Evolutionary conservation across 1,140 invertebrate genomes (phyloP).

Genomic region (Pararge aegeria): DNA sequence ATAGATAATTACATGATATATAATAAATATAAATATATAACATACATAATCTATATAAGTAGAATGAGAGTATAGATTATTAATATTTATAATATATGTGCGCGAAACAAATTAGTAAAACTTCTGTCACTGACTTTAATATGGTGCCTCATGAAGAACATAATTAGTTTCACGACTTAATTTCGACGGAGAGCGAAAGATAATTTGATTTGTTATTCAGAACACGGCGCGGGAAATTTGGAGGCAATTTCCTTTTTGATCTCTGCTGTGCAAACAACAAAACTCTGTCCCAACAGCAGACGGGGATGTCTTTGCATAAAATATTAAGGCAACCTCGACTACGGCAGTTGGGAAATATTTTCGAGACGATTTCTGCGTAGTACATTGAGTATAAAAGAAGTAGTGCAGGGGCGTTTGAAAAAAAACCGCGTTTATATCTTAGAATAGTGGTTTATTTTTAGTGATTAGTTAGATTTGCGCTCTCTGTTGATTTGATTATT

Average conservation of each 20-base stretch:
- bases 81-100: too few species aligned
- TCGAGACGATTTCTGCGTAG: not conserved
- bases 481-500: too few species aligned
- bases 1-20: too few species aligned
- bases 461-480: too few species aligned
- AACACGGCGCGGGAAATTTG: conserved; percentile 56
- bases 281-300: conserved; percentile 58
- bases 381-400: too few species aligned
- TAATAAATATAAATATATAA: too few species aligned
- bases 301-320: conserved; percentile 65
- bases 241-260: conserved; percentile 71
- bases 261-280: conserved; percentile 64
- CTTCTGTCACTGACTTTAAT: not conserved
- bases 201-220: conserved; percentile 68
- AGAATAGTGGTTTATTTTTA: too few species aligned
- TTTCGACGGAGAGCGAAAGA: conserved; percentile 33
- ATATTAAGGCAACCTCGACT: conserved; percentile 48
- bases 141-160: not conserved
- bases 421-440: too few species aligned
- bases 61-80: too few species aligned
- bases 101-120: conserved; percentile 1
- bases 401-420: too few species aligned
- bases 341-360: conserved; percentile 7
- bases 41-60: too few species aligned
- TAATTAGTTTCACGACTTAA: conserved; percentile 25